These are phyloP conservation scores for Microctonus brassicae DNA, from an alignment of 2,888 invertebrate species.

Conservation along the genomic window DNA sequence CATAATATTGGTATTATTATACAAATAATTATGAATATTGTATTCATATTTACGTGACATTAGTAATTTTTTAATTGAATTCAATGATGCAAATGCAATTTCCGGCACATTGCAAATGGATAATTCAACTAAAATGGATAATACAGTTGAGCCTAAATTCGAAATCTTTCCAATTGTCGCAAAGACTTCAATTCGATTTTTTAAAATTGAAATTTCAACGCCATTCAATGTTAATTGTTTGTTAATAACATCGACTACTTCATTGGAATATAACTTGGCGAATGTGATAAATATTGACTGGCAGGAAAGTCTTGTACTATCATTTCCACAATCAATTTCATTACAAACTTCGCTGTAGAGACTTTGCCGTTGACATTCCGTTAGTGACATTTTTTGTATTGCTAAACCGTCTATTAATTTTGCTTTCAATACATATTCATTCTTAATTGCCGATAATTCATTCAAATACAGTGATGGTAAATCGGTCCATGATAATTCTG, in stretches of 20 bases:
- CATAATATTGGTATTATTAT: slow-evolving; percentile 68
- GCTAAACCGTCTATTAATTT: slow-evolving; percentile 73
- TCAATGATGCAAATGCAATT: slow-evolving; percentile 50
- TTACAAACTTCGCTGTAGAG: slow-evolving; percentile 72
- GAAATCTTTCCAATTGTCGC: slow-evolving; percentile 53
- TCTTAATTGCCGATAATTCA: slow-evolving; percentile 69
- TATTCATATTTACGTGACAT: slow-evolving; percentile 51
- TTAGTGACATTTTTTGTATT: slow-evolving; percentile 70
- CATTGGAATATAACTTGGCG: slow-evolving; percentile 71
- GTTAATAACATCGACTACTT: slow-evolving; percentile 72
- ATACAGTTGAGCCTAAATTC: slow-evolving; percentile 52
- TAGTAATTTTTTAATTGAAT: slow-evolving; percentile 52
- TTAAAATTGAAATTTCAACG: slow-evolving; percentile 41
- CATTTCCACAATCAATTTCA: slow-evolving; percentile 70
- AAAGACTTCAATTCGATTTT: slow-evolving; percentile 55
- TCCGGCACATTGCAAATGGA: slow-evolving; percentile 44
- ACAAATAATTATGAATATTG: slow-evolving; percentile 67
- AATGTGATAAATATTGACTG: slow-evolving; percentile 72
- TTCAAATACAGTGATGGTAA: slow-evolving; percentile 70
- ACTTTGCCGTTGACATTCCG: slow-evolving; percentile 70
- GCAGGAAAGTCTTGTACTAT: slow-evolving; percentile 69
- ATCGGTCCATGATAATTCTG: slow-evolving; percentile 63
- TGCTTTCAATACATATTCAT: slow-evolving; percentile 70
- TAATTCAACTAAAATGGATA: slow-evolving; percentile 55
- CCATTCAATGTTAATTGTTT: slow-evolving; percentile 62